phyloP scores from a whole-genome alignment of 2,113 vertebrate genomes.

The Azemiops feae region DNA sequence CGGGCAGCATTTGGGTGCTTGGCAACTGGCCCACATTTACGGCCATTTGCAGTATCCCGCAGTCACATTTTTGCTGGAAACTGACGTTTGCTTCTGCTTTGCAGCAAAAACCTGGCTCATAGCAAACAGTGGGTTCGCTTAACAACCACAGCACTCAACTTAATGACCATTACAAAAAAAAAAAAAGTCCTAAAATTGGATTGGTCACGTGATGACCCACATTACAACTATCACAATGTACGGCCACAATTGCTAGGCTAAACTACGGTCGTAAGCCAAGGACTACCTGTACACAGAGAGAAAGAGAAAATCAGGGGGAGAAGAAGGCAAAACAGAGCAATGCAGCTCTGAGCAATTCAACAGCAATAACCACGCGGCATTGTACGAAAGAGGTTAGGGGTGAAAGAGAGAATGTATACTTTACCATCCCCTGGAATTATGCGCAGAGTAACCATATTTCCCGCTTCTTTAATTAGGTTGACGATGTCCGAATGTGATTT shows the following conservation, averaged over 20 bases:
- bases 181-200: not conserved
- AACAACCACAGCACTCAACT: not conserved
- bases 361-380: not conserved
- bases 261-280: not conserved
- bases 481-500: constrained; percentile 99
- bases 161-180: not conserved
- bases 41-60: not conserved
- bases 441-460: constrained; percentile 95
- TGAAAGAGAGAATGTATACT: constrained; percentile 66
- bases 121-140: not conserved
- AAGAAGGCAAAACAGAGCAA: not conserved
- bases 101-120: not conserved
- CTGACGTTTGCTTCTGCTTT: not conserved
- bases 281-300: not conserved
- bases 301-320: not conserved
- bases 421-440: constrained; percentile 99
- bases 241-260: not conserved
- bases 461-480: constrained; percentile 99
- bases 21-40: not conserved
- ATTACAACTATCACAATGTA: not conserved
- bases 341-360: not conserved
- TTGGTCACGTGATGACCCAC: not conserved
- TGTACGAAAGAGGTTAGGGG: not conserved
- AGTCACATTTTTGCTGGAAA: not conserved
- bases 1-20: not conserved